Conservation (phyloP, 2,797 vertebrate species). For the Hirundo rustica region DNA sequence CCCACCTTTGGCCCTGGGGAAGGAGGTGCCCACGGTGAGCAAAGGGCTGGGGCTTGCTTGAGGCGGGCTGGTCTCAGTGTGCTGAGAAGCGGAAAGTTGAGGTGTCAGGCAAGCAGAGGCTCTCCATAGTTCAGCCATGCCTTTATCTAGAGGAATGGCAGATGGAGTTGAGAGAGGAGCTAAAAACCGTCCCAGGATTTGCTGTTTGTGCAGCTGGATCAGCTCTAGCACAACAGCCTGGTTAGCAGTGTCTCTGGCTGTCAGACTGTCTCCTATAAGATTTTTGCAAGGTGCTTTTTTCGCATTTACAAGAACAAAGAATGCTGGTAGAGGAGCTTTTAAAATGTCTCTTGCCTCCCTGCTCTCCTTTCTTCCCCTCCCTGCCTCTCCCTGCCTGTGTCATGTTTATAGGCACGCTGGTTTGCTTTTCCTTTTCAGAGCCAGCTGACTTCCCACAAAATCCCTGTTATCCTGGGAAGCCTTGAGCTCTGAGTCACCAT, state of each 20-base stretch:
- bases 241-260: background rate
- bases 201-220: background rate
- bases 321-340: background rate
- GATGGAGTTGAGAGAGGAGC: rapidly evolving
- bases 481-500: background rate
- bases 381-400: background rate
- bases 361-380: background rate
- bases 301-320: background rate
- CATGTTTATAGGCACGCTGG: background rate
- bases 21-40: rapidly evolving
- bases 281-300: background rate
- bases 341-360: background rate
- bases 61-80: rapidly evolving
- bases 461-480: background rate
- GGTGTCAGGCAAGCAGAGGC: background rate
- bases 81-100: rapidly evolving
- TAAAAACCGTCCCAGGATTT: background rate
- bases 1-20: background rate
- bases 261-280: background rate
- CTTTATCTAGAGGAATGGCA: background rate
- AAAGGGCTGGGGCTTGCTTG: background rate
- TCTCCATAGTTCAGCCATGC: background rate
- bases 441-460: background rate
- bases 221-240: background rate
- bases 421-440: background rate